These are phyloP conservation scores for Congeria kusceri DNA, from an alignment of 2,888 invertebrate species.

Conservation along the genomic window DNA sequence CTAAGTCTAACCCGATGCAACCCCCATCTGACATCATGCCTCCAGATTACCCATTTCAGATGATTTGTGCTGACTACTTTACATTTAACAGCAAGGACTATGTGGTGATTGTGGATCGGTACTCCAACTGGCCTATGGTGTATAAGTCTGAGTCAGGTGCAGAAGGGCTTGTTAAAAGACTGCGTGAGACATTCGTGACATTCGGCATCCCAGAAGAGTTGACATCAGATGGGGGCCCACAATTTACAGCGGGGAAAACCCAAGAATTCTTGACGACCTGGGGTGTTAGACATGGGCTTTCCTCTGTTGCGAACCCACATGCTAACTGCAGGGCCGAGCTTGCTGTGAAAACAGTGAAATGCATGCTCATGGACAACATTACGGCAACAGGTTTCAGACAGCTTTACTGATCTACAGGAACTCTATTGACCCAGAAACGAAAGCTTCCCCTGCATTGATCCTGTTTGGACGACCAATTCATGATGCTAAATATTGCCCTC, in stretches of 20 bases:
- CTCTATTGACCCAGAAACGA: conserved; percentile 56
- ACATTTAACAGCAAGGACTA: conserved; percentile 51
- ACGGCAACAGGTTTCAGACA: conserved; percentile 50
- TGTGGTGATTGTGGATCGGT: conserved; percentile 60
- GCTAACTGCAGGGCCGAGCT: conserved; percentile 60
- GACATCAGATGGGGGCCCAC: conserved; percentile 57
- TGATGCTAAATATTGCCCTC: conserved; percentile 51
- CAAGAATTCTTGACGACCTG: conserved; percentile 50
- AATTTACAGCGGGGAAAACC: conserved; percentile 56
- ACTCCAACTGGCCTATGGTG: conserved; percentile 61
- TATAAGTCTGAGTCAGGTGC: conserved; percentile 43
- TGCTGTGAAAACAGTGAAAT: conserved; percentile 62
- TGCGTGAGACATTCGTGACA: conserved; percentile 55
- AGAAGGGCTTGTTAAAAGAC: conserved; percentile 44
- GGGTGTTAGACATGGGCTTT: conserved; percentile 56
- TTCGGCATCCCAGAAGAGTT: conserved; percentile 65
- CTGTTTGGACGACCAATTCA: too few species aligned
- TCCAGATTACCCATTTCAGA: conserved; percentile 61
- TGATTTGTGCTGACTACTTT: conserved; percentile 52
- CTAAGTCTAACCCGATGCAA: conserved; percentile 57
- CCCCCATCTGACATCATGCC: conserved; percentile 35
- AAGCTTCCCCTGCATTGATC: conserved; percentile 62
- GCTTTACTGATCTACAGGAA: conserved; percentile 60
- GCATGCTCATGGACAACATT: conserved; percentile 59
- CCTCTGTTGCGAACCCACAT: conserved; percentile 59